Percentiles rank a stretch among this genome's conserved stretches.
Conservation (phyloP, 2,888 invertebrate species). For the Rhyacophila evoluta region DNA sequence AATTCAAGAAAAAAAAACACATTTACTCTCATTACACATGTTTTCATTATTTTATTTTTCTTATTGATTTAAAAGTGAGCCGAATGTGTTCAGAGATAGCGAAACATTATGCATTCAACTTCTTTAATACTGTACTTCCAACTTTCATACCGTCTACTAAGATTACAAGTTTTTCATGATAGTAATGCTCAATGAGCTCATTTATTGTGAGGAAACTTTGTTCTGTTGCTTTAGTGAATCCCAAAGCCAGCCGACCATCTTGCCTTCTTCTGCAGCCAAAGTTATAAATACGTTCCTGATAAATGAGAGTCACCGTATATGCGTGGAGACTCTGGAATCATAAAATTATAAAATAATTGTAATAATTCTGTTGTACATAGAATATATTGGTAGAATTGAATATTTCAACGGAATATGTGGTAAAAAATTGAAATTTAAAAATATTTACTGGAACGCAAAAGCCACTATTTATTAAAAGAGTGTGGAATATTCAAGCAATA, state of each 20-base stretch:
- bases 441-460: too few species aligned
- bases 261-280: conserved; percentile 68
- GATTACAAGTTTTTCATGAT: conserved; percentile 68
- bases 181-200: conserved; percentile 70
- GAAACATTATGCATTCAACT: conserved; percentile 57
- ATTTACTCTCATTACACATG: too few species aligned
- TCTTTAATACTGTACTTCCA: conserved; percentile 68
- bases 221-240: conserved; percentile 69
- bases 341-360: conserved; percentile 25
- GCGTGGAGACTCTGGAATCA: conserved; percentile 59
- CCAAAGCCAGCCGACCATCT: conserved; percentile 70
- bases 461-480: too few species aligned
- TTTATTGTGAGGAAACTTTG: conserved; percentile 68
- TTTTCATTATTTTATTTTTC: too few species aligned
- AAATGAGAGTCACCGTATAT: conserved; percentile 70
- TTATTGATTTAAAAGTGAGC: too few species aligned
- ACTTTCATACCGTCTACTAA: conserved; percentile 67
- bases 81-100: too few species aligned
- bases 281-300: conserved; percentile 69
- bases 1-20: too few species aligned
- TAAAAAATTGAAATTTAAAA: too few species aligned
- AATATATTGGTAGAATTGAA: too few species aligned
- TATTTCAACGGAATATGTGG: too few species aligned
- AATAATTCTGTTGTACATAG: too few species aligned
- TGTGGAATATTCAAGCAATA: too few species aligned